Evolutionary conservation across 64 coral and sea anemone genomes (phyloP), one percentile per base, ranked within the genome.

Genomic region (Stylophora pistillata): DNA sequence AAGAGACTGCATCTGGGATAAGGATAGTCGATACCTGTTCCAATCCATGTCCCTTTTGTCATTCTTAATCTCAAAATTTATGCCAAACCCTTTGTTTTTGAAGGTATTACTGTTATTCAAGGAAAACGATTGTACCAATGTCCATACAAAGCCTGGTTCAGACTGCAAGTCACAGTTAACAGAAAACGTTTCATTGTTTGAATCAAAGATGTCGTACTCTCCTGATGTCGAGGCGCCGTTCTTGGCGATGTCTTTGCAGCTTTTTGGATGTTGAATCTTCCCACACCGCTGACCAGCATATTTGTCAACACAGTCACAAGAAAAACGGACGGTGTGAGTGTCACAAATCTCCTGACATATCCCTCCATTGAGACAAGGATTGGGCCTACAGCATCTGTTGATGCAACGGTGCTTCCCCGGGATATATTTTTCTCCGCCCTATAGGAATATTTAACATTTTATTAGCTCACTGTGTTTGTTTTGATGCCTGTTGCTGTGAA

Each of bases 151-250:
- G n/a, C n/a, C n/a, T n/a, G n/a, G n/a, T n/a, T n/a, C n/a, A n/a
- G n/a, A n/a, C n/a, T n/a, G n/a, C 58, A 91, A 91, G 33, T 91
- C 80, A 28, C 89, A 91, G 57, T 91, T 85, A 13, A 85, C 72
- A n/a, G 37, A 31, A 56, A 86, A 77, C 10, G n/a, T 16, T 17
- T 74, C 3, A 0, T 74, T 82, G n/a, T 60, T 18, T 41, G 32
- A 55, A 59, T 84, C 53, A 66, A 33, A 70, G 41, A 90, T 9
- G 10, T 66, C 33, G 76, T 90, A 74, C 47, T 74, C 28, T 59
- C 78, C 88, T 57, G 88, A 90, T 72, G 13, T 47, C 15, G 31
- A 56, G 55, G 26, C 34, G 53, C 60, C 34, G 25, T 65, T 65
- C 28, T 63, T 83, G 17, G 27, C 64, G 25, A 59, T 55, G 1